Percentiles rank a stretch among this genome's conserved stretches.
Conservation (phyloP, 2,113 vertebrate species). For the Rousettus leschenaultii region DNA sequence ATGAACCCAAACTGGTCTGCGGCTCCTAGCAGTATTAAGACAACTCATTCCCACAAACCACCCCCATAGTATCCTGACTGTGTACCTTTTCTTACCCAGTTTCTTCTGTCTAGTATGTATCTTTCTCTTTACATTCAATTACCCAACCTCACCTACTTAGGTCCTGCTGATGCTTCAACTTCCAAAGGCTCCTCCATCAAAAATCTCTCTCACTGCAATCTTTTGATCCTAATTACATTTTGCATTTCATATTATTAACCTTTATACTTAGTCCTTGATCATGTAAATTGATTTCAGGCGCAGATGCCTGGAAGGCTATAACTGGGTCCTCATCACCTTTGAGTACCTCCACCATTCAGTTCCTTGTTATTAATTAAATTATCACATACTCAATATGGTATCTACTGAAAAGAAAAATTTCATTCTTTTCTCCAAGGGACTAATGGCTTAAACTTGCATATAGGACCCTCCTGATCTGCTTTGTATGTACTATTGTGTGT, state of each 20-base stretch:
- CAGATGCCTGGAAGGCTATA: not conserved
- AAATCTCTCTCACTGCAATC: not conserved
- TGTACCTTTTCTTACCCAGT: not conserved
- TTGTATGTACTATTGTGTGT: not conserved
- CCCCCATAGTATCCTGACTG: not conserved
- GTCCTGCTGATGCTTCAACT: not conserved
- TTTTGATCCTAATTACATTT: not conserved
- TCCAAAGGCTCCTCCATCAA: not conserved
- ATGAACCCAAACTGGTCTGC: no score
- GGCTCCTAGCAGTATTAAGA: not conserved
- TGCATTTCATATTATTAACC: not conserved
- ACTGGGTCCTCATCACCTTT: not conserved
- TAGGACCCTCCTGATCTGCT: not conserved
- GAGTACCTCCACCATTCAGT: not conserved
- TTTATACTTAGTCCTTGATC: not conserved
- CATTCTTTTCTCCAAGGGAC: not conserved
- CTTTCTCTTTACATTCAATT: not conserved
- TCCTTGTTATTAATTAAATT: not conserved
- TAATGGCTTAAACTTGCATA: not conserved
- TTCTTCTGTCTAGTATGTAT: not conserved
- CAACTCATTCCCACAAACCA: not conserved
- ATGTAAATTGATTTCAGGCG: not conserved
- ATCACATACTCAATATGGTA: not conserved
- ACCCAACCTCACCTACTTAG: not conserved
- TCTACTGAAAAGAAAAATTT: constrained; percentile 3